Evolutionary conservation across 2,113 vertebrate species (phyloP).

Genomic region (Puma concolor): DNA sequence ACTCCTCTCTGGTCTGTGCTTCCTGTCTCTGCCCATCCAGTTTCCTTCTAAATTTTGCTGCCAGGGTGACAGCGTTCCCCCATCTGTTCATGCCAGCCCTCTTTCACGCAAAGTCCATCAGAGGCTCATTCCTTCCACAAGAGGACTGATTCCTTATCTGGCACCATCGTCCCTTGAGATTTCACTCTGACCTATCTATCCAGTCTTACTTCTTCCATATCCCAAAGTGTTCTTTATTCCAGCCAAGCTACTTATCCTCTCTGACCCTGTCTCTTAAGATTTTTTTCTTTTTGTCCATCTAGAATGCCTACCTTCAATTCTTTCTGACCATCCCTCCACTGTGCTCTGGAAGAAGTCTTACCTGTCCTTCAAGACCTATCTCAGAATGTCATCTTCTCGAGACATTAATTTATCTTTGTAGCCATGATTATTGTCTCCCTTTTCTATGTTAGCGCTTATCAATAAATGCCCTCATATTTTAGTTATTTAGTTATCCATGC

Average conservation of each 20-base stretch:
- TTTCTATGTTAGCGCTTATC: neutral
- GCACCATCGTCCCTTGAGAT: neutral
- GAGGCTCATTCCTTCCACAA: neutral
- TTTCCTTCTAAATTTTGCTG: neutral
- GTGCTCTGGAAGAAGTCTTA: neutral
- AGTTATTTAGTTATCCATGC: neutral
- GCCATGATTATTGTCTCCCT: neutral
- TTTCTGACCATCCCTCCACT: neutral
- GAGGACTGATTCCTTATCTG: neutral
- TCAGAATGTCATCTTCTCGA: neutral
- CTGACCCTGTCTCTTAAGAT: neutral
- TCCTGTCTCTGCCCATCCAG: neutral
- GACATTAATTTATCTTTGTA: neutral
- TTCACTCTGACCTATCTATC: neutral
- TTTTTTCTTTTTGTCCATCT: neutral
- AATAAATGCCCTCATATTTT: neutral
- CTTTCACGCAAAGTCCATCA: neutral
- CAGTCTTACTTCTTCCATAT: neutral
- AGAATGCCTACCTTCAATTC: neutral
- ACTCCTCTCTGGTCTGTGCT: neutral
- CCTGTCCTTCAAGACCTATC: neutral
- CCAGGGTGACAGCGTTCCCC: fast-evolving
- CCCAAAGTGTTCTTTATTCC: neutral
- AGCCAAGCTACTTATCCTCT: neutral
- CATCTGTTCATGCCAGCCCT: neutral